Evolutionary conservation across 2,888 invertebrate species (phyloP), one percentile per base, ranked within the genome.

Genomic region (Anarsia innoxiella): DNA sequence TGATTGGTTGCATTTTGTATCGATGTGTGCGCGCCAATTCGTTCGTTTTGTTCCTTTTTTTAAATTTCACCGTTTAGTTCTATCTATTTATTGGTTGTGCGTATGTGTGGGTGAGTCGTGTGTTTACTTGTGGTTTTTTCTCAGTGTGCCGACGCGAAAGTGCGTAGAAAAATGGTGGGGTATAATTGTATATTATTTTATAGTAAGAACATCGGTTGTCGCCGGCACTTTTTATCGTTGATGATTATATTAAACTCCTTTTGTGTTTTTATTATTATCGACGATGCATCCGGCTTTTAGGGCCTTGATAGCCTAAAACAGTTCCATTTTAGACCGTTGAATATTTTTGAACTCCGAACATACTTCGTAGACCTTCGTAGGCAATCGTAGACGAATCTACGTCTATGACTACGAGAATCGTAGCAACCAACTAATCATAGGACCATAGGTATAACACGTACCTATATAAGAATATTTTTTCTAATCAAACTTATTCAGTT

Each of bases 41-140:
- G 77, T 74, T 78, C 73, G 68, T 83, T 84, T 83, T 80, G 68
- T 83, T 83, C 74, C 71, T 83, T 84, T 84, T n/a, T 84, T 83
- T 82, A 83, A 82, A 83, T 82, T 83, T 83, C 83, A 84, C 83
- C 83, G 82, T 84, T 84, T 83, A 84, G 84, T 82, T 79, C 82
- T 82, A 83, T 83, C 83, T 84, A 84, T 83, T 84, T 84, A 84
- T 83, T 84, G 84, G 83, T 68, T 56, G 65, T 59, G 56, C 47
- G 52, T 45, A 27, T 62, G 84, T 83, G 84, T 82, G 80, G 50
- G 71, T 66, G 64, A 64, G 55, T 66, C 69, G 69, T 53, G 53
- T 74, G 44, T n/a, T n/a, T n/a, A n/a, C n/a, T n/a, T 44, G 48
- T 44, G 57, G 48, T 53, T 48, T 35, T 34, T 36, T 10, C 19